Conservation (phyloP, 1,140 invertebrate genomes). For the Gyrodactylus salaris region DNA sequence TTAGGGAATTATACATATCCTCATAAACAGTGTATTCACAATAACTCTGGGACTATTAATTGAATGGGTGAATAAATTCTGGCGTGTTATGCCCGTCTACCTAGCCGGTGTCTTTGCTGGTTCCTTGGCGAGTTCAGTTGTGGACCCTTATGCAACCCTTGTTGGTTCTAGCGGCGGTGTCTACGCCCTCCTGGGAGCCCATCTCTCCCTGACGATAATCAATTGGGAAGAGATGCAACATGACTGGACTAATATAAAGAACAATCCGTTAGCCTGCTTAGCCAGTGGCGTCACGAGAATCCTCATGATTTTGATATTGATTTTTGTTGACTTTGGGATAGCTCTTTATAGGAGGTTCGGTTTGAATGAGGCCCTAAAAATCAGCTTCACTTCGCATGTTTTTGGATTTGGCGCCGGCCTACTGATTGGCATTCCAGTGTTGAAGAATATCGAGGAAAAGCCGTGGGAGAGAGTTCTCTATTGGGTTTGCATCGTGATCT, state of each 20-base stretch:
- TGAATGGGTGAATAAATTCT: conserved; percentile 76
- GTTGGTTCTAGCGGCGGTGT: conserved; percentile 80
- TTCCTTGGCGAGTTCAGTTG: conserved; percentile 42
- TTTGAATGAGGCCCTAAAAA: conserved; percentile 8
- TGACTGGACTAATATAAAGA: conserved; percentile 1
- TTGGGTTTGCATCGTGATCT: conserved; percentile 15
- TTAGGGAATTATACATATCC: conserved; percentile 36
- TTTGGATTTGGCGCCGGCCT: conserved; percentile 16
- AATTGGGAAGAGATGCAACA: conserved; percentile 8
- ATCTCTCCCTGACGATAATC: conserved; percentile 67
- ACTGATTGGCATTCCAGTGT: conserved; percentile 15
- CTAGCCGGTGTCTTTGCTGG: conserved; percentile 18
- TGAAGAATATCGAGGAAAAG: conserved; percentile 16
- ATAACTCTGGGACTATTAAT: conserved; percentile 54
- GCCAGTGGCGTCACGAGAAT: conserved; percentile 1
- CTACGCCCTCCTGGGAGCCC: conserved; percentile 67
- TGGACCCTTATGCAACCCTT: conserved; percentile 41
- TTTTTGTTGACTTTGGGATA: conserved; percentile 13
- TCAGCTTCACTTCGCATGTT: conserved; percentile 16
- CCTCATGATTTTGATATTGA: conserved; percentile 6
- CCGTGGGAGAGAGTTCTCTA: conserved; percentile 17
- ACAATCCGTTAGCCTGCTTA: not conserved
- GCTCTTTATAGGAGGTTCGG: conserved; percentile 15
- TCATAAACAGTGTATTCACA: conserved; percentile 62
- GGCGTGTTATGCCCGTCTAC: conserved; percentile 33